A percentile compares a stretch with the other conserved stretches of the same genome.
These are phyloP conservation scores for Lasioglossum zephyrum DNA, from an alignment of 2,888 invertebrate genomes.

Conservation along the genomic window DNA sequence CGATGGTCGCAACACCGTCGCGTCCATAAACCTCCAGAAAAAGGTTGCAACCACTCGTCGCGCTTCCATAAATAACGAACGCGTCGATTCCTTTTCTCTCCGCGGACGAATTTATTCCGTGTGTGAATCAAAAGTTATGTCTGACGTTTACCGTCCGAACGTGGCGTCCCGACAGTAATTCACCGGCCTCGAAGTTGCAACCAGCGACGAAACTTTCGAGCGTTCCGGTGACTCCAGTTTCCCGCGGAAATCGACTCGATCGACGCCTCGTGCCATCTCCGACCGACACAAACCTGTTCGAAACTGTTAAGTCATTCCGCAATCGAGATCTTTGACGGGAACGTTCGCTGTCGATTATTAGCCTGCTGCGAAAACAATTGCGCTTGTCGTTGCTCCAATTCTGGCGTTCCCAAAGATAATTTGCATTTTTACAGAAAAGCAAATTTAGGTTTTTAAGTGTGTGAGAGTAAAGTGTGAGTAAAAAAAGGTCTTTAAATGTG, in stretches of 20 bases:
- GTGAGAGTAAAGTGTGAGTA: no score
- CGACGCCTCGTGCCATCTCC: background rate
- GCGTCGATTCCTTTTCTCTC: background rate
- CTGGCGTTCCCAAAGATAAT: no score
- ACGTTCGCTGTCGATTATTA: background rate
- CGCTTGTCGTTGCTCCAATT: no score
- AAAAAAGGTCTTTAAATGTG: no score
- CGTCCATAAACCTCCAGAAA: constrained; percentile 2
- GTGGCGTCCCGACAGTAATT: constrained; percentile 14
- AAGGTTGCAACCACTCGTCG: background rate
- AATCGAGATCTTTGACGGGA: background rate
- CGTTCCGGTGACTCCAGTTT: background rate
- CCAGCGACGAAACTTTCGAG: background rate
- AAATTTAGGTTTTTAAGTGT: no score
- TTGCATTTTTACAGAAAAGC: background rate
- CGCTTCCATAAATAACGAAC: constrained; percentile 28
- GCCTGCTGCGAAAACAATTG: no score
- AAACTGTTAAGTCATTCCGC: background rate
- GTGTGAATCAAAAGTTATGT: constrained; percentile 30
- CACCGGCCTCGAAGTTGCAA: background rate
- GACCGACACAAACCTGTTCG: background rate
- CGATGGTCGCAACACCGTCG: background rate
- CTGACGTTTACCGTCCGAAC: constrained; percentile 37
- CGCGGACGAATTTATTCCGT: constrained; percentile 19
- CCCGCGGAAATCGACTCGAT: background rate